phyloP scores from a whole-genome alignment of 2,797 vertebrate species.

The Alfaro cultratus region DNA sequence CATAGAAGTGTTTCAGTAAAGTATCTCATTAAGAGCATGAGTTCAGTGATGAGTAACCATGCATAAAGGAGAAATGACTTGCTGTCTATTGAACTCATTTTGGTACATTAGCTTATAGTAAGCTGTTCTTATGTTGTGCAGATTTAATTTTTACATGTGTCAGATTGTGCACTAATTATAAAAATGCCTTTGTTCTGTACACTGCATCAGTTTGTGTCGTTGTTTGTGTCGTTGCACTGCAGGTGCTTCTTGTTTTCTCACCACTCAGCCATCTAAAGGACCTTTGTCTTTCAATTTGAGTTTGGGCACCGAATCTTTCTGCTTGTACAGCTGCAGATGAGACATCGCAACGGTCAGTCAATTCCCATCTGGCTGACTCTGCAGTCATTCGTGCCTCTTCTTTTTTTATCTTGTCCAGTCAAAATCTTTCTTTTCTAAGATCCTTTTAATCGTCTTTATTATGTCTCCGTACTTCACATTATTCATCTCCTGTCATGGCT shows the following conservation, averaged over 20 bases:
- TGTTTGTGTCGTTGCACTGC: conserved; percentile 6
- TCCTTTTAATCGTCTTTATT: background rate
- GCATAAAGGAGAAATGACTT: background rate
- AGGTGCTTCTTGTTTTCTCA: conserved; percentile 22
- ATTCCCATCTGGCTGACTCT: conserved; percentile 21
- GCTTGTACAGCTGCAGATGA: conserved; percentile 31
- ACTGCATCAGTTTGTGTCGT: background rate
- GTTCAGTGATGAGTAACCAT: background rate
- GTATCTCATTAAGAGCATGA: conserved; percentile 23
- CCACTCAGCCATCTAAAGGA: conserved; percentile 11
- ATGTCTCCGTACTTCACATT: background rate
- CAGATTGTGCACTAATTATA: background rate
- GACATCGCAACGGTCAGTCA: conserved; percentile 9
- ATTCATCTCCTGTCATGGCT: background rate
- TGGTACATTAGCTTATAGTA: background rate
- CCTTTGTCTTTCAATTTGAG: conserved; percentile 7
- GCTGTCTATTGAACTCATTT: background rate
- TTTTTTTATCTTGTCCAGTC: background rate
- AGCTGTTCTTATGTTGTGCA: background rate
- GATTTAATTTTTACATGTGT: background rate
- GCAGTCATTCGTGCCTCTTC: conserved; percentile 3
- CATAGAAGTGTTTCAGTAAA: conserved; percentile 7
- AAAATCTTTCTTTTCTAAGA: background rate
- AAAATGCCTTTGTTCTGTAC: background rate
- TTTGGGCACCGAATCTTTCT: background rate